Conservation (phyloP, 2,797 vertebrate genomes). For the Sorex maritimensis region DNA sequence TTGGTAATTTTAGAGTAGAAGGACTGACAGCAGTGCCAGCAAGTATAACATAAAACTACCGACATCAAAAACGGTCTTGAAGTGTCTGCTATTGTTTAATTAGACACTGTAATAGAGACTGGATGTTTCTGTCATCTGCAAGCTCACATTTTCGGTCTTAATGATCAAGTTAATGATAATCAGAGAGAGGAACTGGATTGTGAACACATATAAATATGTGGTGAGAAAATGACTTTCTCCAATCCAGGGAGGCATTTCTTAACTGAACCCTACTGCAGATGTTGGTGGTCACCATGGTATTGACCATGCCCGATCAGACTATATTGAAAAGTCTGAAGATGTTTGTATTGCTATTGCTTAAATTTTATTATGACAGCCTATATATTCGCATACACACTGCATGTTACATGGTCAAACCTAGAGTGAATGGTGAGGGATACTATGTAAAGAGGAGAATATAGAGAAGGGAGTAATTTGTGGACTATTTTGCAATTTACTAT, state of each 20-base stretch:
- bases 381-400: background rate
- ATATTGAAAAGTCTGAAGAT: background rate
- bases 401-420: background rate
- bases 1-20: background rate
- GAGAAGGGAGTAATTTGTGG: background rate
- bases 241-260: background rate
- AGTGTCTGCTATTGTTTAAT: background rate
- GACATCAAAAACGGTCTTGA: background rate
- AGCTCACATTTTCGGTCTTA: background rate
- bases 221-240: background rate
- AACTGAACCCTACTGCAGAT: fast-evolving
- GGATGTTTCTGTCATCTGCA: background rate
- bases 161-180: background rate
- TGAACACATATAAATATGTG: background rate
- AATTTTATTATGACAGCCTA: background rate
- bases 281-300: background rate
- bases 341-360: conserved; percentile 9
- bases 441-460: background rate
- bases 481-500: background rate
- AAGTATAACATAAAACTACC: conserved; percentile 2
- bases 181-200: too few species aligned
- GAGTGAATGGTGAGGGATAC: background rate
- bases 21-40: background rate
- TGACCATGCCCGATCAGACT: background rate
- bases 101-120: background rate